Conservation (phyloP, 1,140 invertebrate genomes). For the Ylistrum balloti region DNA sequence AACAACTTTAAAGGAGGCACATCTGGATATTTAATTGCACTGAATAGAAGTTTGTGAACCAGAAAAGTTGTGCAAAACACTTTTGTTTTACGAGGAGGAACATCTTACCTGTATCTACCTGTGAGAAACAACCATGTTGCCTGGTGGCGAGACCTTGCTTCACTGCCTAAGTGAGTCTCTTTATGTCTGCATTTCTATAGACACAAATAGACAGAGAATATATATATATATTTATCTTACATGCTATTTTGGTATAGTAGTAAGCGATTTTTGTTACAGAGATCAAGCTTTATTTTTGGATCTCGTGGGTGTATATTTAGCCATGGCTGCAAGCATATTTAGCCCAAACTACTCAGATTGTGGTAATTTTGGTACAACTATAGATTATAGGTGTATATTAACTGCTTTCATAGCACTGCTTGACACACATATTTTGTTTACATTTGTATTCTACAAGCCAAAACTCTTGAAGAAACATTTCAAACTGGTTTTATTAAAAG, state of each 20-base stretch:
- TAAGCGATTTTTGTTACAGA: constrained; percentile 26
- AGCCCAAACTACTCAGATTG: background rate
- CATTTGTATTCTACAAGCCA: background rate
- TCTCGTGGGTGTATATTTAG: background rate
- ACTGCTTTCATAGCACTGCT: background rate
- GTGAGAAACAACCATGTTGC: background rate
- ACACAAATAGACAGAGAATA: constrained; percentile 39
- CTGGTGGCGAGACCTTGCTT: background rate
- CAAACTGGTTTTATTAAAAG: background rate
- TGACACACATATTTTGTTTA: constrained; percentile 28
- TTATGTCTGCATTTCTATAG: constrained; percentile 10
- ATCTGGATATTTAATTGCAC: background rate
- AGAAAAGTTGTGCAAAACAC: background rate
- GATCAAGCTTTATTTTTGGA: constrained; percentile 34
- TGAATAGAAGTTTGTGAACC: background rate
- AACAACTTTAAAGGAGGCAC: background rate
- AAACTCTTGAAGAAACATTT: background rate
- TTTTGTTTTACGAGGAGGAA: background rate
- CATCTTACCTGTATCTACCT: background rate
- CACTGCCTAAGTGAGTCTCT: constrained; percentile 7
- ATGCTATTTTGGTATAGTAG: constrained; percentile 39
- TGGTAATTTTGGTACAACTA: constrained; percentile 20
- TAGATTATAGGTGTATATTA: constrained; percentile 36
- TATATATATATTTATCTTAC: constrained; percentile 34
- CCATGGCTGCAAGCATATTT: constrained; percentile 5